Base-by-base conservation (phyloP, 2,888 invertebrate species). In the Cheilosia grossa region DNA sequence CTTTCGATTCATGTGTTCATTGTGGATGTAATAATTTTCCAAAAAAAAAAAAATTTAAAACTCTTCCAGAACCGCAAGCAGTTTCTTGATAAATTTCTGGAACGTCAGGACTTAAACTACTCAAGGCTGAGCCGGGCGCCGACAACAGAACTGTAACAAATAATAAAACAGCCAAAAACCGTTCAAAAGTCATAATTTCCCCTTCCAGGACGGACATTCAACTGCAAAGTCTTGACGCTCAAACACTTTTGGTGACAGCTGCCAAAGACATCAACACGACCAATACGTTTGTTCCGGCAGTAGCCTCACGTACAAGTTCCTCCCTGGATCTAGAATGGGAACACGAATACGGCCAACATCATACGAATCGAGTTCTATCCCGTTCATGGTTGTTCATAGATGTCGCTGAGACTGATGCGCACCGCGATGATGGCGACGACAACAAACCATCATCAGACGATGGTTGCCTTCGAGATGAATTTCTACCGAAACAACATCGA, bases 251-350 rank as follows among this genome's bases (percentile, higher is more conserved):
- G 67, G 88, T 93, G 56, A 90, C 92, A 80, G 89, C 91, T 61
- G 88, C 90, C 88, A 88, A 90, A 90, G 87, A 92, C 82, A 89
- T 91, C 21, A 89, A 89, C 19, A 85, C 90, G 59, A 89, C 89
- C 49, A 88, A 86, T 42, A 81, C 81, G 9, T 85, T 85, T 40
- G 83, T 82, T 19, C 77, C 87, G 40, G 92, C 92, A 15, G 89
- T 93, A 51, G 93, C 93, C 47, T 95, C 95, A 33, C 93, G 95
- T 37, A 94, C 93, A n/a, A 95, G 94, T 88, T 92, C 92, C 27
- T 95, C 95, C 4, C 90, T 95, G 74, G 95, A 95, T 89, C 91
- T 95, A 73, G 95, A 95, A 90, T 95, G 95, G 95, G 95, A 95
- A 90, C 94, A 95, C 88, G 95, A 95, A 92, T 93, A 91, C 78